phyloP scores from a whole-genome alignment of 1,140 invertebrate genomes.

The Drosophila bifasciata region DNA sequence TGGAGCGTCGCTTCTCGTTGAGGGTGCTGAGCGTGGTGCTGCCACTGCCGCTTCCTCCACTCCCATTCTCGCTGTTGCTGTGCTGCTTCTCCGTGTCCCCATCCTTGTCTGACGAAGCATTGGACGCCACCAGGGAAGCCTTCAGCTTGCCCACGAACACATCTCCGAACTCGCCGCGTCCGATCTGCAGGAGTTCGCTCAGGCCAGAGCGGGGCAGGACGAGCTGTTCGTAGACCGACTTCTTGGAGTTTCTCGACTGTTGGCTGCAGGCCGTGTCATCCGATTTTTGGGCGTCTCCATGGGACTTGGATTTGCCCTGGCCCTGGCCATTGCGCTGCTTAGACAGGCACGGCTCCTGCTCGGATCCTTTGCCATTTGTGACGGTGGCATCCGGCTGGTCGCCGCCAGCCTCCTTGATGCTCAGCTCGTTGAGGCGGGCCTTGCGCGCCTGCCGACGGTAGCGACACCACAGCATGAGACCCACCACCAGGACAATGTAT shows the following conservation, averaged over 20 bases:
- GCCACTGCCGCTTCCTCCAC: constrained; percentile 60
- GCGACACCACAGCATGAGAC: constrained; percentile 95
- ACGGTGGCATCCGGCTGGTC: constrained; percentile 62
- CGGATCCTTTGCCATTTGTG: constrained; percentile 76
- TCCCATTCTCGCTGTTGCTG: constrained; percentile 82
- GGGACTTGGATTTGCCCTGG: constrained; percentile 84
- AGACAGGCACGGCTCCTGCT: constrained; percentile 77
- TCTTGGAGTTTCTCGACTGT: constrained; percentile 89
- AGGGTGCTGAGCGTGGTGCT: constrained; percentile 71
- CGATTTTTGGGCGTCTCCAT: constrained; percentile 87
- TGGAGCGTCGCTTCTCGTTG: constrained; percentile 81
- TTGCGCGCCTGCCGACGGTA: constrained; percentile 87
- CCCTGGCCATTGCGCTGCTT: constrained; percentile 83
- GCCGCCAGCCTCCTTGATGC: constrained; percentile 67
- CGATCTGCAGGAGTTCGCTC: constrained; percentile 91
- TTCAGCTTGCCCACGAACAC: constrained; percentile 88
- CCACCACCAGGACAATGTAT: constrained; percentile 95
- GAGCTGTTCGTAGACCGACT: constrained; percentile 89
- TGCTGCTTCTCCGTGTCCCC: constrained; percentile 73
- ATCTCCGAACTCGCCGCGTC: constrained; percentile 96
- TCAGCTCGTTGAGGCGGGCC: constrained; percentile 67
- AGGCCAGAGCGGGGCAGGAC: constrained; percentile 90
- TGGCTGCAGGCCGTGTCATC: constrained; percentile 93
- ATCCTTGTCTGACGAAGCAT: constrained; percentile 63
- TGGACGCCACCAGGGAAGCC: constrained; percentile 81